phyloP scores from a whole-genome alignment of 2,113 vertebrate species.

The Lepus americanus region DNA sequence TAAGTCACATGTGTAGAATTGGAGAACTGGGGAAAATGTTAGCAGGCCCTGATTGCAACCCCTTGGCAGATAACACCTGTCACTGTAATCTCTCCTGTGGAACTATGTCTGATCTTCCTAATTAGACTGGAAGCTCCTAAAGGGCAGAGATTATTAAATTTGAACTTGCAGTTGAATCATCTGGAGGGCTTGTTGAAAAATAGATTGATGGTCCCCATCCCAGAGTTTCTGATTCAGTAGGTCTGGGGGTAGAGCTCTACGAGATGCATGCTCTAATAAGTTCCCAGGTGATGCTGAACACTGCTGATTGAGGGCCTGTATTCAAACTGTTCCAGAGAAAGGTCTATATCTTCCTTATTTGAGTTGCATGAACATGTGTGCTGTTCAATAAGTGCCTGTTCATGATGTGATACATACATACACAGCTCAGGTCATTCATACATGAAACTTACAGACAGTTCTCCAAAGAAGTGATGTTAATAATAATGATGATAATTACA shows the following conservation, averaged over 20 bases:
- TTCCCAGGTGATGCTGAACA: neutral
- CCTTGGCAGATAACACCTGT: neutral
- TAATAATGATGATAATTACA: neutral
- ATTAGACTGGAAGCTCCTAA: neutral
- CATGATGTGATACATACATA: constrained; percentile 2
- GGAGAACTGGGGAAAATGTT: neutral
- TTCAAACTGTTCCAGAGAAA: constrained; percentile 3
- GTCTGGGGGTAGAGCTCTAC: neutral
- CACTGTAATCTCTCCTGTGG: neutral
- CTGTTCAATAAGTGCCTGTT: neutral
- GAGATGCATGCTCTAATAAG: constrained; percentile 3
- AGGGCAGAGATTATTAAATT: constrained; percentile 9
- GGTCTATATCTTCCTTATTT: neutral
- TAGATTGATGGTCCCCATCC: neutral
- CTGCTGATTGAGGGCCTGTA: neutral
- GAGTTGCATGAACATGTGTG: neutral
- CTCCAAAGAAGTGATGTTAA: neutral
- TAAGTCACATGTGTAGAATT: neutral
- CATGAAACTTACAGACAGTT: neutral
- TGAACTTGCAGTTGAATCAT: neutral
- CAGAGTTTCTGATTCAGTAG: neutral
- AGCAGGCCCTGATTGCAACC: neutral
- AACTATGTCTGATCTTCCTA: neutral
- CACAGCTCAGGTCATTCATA: neutral
- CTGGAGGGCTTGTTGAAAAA: neutral